Evolutionary conservation across 2,888 invertebrate species (phyloP), one percentile per base, ranked within the genome.

Genomic region (Oscheius sp.): DNA sequence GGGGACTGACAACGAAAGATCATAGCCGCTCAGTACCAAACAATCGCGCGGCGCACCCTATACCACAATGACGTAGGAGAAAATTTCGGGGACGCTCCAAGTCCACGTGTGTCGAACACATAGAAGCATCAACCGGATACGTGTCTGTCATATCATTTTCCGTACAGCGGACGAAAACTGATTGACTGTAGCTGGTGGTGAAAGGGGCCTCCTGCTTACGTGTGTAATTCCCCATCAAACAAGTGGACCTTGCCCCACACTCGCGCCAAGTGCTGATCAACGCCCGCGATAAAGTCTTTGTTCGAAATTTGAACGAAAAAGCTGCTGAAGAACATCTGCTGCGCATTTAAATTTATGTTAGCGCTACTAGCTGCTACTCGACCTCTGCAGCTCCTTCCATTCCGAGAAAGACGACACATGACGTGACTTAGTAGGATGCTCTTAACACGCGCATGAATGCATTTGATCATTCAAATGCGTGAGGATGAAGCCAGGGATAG

Each of bases 111-210:
- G 61, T n/a, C n/a, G 31, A 12, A 42, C 42, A 17, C 61, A 61
- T 25, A 61, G 61, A 61, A 61, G 45, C 61, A 39, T 42, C 61
- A 61, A 61, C 31, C 61, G 61, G 61, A 61, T 61, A 29, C 45
- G 61, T 45, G 61, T 61, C 61, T 61, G 31, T 29, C 42, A 20
- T 27, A 27, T 42, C 34, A 37, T 23, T 57, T 27, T 45, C 61
- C 45, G n/a, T n/a, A 4, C n/a, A n/a, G n/a, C n/a, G n/a, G n/a
- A n/a, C n/a, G n/a, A 42, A 42, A 42, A 17, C n/a, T 42, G 20
- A n/a, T 42, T 42, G 42, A n/a, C 17, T 20, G 42, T 20, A 8
- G 42, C 42, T 17, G 42, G n/a, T n/a, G 20, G 42, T 42, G 17
- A 20, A 42, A n/a, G 42, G 20, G n/a, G n/a, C n/a, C n/a, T n/a